These are phyloP conservation scores for Drosophila atroscutellata DNA, from an alignment of 2,888 invertebrate genomes.

Conservation along the genomic window DNA sequence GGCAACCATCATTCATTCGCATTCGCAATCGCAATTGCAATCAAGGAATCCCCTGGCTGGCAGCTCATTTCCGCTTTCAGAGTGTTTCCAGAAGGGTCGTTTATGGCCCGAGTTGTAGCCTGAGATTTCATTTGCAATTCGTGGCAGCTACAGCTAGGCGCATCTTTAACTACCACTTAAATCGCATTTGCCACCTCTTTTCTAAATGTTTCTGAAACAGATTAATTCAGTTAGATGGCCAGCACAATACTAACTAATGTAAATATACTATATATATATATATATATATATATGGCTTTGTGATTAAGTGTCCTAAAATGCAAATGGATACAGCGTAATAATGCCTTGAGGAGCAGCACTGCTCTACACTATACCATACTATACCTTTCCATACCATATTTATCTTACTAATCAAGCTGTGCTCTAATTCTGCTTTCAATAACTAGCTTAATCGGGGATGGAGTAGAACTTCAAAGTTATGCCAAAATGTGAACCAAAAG, in stretches of 20 bases:
- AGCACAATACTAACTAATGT: not conserved
- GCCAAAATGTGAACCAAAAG: not conserved
- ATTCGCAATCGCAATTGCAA: slow-evolving; percentile 34
- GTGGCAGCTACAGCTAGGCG: slow-evolving; percentile 9
- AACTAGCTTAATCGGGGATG: not conserved
- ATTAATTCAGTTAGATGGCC: not conserved
- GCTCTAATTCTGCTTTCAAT: not conserved
- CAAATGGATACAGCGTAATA: not conserved
- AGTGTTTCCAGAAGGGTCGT: slow-evolving; percentile 43
- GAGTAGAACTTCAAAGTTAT: not conserved
- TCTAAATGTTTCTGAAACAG: not conserved
- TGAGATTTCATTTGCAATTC: slow-evolving; percentile 56
- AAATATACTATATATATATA: not conserved
- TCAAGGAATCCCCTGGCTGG: slow-evolving; percentile 47
- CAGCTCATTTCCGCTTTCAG: slow-evolving; percentile 67
- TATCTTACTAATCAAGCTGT: not conserved
- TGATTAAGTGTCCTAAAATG: not conserved
- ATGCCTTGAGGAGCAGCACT: too few relatives aligned
- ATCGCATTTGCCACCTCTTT: slow-evolving; percentile 2
- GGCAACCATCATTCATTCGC: slow-evolving; percentile 3
- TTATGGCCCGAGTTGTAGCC: not conserved
- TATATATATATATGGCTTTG: not conserved
- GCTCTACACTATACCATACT: too few relatives aligned
- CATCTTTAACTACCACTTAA: slow-evolving; percentile 51
- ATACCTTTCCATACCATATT: not conserved